phyloP scores from a whole-genome alignment of 1,140 invertebrate genomes.

The Lanistes nyassanus region DNA sequence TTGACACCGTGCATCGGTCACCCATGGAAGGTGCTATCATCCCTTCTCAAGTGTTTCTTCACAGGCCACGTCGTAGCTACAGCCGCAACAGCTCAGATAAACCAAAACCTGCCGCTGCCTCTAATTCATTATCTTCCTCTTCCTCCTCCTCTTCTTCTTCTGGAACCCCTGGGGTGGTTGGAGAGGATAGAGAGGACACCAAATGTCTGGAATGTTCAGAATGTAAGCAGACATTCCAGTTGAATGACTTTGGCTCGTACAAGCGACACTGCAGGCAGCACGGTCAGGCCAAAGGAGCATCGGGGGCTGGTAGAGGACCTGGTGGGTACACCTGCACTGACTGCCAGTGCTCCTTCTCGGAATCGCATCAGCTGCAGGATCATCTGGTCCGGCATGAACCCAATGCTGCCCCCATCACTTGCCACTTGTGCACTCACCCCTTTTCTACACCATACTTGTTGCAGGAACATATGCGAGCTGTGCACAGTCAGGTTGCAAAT shows the following conservation, averaged over 20 bases:
- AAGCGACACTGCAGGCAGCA: slow-evolving; percentile 61
- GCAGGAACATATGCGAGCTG: slow-evolving; percentile 28
- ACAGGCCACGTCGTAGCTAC: slow-evolving; percentile 4
- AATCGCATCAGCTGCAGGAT: slow-evolving; percentile 38
- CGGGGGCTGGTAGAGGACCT: slow-evolving; percentile 16
- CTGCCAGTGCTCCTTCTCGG: slow-evolving; percentile 40
- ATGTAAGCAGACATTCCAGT: slow-evolving; percentile 58
- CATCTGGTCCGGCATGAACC: slow-evolving; percentile 30
- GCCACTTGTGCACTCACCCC: slow-evolving; percentile 15
- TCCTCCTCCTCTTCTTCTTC: too few species aligned
- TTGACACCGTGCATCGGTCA: not conserved
- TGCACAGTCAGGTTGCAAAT: slow-evolving; percentile 13
- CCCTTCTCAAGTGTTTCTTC: not conserved
- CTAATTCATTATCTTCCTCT: not conserved
- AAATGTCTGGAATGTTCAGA: slow-evolving; percentile 57
- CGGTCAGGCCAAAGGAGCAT: slow-evolving; percentile 29
- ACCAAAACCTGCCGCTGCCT: not conserved
- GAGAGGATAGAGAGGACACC: slow-evolving; percentile 34
- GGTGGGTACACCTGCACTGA: slow-evolving; percentile 44
- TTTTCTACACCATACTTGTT: slow-evolving; percentile 17
- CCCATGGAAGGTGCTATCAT: not conserved
- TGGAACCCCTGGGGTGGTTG: not conserved
- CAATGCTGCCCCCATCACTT: slow-evolving; percentile 35
- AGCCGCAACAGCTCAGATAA: slow-evolving; percentile 9
- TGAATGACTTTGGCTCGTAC: slow-evolving; percentile 64